These are phyloP conservation scores for Channa maculata DNA, from an alignment of 2,113 vertebrate species.

Conservation along the genomic window DNA sequence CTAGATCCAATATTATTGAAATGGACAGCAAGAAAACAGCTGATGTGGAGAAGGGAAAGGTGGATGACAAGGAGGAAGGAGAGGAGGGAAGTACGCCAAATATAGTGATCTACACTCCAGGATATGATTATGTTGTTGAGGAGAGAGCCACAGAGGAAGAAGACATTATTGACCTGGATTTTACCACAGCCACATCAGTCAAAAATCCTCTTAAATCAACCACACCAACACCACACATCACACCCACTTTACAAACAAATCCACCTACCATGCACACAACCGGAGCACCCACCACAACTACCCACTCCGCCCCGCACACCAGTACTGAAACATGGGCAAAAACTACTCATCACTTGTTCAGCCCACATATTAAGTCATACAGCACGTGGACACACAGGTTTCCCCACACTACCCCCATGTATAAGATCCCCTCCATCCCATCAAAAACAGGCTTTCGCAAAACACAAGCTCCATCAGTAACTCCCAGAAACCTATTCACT, in stretches of 20 bases:
- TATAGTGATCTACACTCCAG: slow-evolving; percentile 59
- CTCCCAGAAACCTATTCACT: slow-evolving; percentile 8
- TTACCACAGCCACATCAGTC: slow-evolving; percentile 34
- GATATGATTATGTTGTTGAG: slow-evolving; percentile 79
- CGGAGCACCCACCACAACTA: slow-evolving; percentile 21
- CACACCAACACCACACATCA: slow-evolving; percentile 24
- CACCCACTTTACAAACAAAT: slow-evolving; percentile 50
- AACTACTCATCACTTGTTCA: slow-evolving; percentile 45
- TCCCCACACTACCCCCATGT: slow-evolving; percentile 43
- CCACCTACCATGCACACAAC: slow-evolving; percentile 35
- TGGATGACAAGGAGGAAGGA: slow-evolving; percentile 37
- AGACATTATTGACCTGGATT: slow-evolving; percentile 65
- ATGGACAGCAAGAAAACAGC: slow-evolving; percentile 12
- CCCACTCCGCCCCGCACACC: slow-evolving; percentile 40
- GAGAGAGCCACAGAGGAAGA: slow-evolving; percentile 58
- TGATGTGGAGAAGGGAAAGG: slow-evolving; percentile 6
- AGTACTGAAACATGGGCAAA: slow-evolving; percentile 41
- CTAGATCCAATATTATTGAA: slow-evolving; percentile 16
- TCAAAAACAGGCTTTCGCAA: slow-evolving; percentile 12
- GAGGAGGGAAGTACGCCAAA: slow-evolving; percentile 79
- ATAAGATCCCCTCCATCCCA: slow-evolving; percentile 5
- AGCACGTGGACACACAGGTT: slow-evolving; percentile 30
- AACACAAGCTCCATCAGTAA: slow-evolving; percentile 32
- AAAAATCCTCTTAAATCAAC: slow-evolving; percentile 45
- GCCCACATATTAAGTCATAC: slow-evolving; percentile 24